Conservation (phyloP, 2,113 vertebrate genomes). For the Alethe diademata region DNA sequence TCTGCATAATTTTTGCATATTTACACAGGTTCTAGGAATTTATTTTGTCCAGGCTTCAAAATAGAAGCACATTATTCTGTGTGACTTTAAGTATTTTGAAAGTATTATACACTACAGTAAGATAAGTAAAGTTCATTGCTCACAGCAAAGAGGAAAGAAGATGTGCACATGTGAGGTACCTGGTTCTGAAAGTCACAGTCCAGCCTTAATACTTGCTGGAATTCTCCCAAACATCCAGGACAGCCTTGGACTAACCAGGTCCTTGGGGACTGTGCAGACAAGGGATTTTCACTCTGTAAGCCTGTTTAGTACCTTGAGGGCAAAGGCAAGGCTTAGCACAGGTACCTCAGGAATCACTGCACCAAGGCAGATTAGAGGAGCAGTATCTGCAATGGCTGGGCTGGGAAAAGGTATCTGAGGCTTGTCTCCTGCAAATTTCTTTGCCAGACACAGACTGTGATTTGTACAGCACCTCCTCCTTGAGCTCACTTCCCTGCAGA, state of each 20-base stretch:
- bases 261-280: background rate
- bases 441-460: background rate
- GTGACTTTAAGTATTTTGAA: background rate
- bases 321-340: background rate
- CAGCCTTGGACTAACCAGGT: background rate
- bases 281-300: background rate
- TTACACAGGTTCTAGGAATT: background rate
- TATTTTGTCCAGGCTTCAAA: background rate
- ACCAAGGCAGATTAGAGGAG: background rate
- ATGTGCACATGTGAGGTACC: rapidly evolving
- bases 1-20: background rate
- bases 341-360: background rate
- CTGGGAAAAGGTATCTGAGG: background rate
- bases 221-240: background rate
- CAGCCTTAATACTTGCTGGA: background rate
- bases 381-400: rapidly evolving
- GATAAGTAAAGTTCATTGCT: background rate
- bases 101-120: background rate
- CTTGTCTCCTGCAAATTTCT: background rate
- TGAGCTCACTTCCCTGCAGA: background rate
- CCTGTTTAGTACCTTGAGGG: background rate
- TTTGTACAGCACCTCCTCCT: background rate
- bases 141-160: background rate
- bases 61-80: background rate
- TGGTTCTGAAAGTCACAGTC: background rate